Evolutionary conservation across 2,888 invertebrate species (phyloP).

Genomic region (Cynaeus angustus): DNA sequence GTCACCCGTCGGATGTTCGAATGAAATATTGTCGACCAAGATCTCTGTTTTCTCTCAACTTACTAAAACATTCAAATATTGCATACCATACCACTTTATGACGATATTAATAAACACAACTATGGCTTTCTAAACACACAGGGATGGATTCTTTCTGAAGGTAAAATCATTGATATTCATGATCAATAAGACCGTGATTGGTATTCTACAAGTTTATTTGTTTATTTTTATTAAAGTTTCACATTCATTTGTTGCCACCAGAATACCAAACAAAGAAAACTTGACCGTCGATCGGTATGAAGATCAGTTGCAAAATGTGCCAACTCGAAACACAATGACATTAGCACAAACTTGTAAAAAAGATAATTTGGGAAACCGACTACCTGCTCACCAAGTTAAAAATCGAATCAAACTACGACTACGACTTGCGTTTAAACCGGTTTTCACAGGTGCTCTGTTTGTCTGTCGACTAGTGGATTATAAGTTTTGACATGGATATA

Average conservation of each 20-base stretch:
- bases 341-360: constrained; percentile 22
- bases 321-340: constrained; percentile 13
- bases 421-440: constrained; percentile 47
- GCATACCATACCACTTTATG: not conserved
- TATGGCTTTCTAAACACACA: too few relatives aligned
- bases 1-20: constrained; percentile 61
- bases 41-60: constrained; percentile 56
- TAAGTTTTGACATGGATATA: constrained; percentile 44
- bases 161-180: constrained; percentile 20
- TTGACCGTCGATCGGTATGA: constrained; percentile 19
- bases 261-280: constrained; percentile 28
- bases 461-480: constrained; percentile 44
- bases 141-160: too few relatives aligned
- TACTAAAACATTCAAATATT: constrained; percentile 46
- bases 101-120: not conserved
- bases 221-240: constrained; percentile 26
- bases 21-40: constrained; percentile 66
- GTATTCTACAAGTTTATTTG: constrained; percentile 21
- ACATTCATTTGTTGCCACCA: constrained; percentile 12
- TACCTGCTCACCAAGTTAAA: constrained; percentile 46
- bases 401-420: constrained; percentile 45
- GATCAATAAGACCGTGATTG: constrained; percentile 13
- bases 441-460: constrained; percentile 49
- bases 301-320: constrained; percentile 27
- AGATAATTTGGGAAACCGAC: constrained; percentile 36